Evolutionary conservation across 23 tunicate genomes (phyloP).

Genomic region (Oikopleura dioica): DNA sequence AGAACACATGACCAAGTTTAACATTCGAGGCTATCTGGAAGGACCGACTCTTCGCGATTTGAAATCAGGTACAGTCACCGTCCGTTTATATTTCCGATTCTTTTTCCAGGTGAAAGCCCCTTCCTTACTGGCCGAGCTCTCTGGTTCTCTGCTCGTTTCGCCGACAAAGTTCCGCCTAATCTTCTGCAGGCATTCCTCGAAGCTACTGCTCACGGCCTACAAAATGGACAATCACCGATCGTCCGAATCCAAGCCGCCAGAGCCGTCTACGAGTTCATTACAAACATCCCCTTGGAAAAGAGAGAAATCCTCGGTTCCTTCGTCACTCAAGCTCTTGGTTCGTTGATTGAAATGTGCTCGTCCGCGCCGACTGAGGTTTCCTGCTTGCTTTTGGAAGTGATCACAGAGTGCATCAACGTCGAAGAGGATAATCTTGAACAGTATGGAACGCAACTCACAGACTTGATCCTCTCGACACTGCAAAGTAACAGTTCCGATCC

Average conservation of each 20-base stretch:
- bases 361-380: neutral
- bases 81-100: no score
- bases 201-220: neutral
- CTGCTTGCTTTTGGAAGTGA: neutral
- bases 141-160: constrained; percentile 10
- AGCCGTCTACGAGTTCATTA: constrained; percentile 4
- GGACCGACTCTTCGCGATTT: neutral
- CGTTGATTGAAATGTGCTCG: neutral
- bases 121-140: neutral
- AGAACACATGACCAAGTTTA: neutral
- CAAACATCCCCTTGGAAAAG: neutral
- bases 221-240: neutral
- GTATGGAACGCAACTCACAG: neutral
- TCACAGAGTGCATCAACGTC: neutral
- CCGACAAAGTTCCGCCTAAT: neutral
- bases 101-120: no score
- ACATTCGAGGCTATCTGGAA: neutral
- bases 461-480: neutral
- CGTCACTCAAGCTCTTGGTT: neutral
- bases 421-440: neutral
- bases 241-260: neutral
- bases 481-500: constrained; percentile 5
- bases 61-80: neutral
- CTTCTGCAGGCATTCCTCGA: neutral
- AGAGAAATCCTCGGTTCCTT: neutral